A percentile compares a stretch with the other conserved stretches of the same genome.
phyloP scores from a whole-genome alignment of 2,888 invertebrate species.

The Dicranocentrus wangi region DNA sequence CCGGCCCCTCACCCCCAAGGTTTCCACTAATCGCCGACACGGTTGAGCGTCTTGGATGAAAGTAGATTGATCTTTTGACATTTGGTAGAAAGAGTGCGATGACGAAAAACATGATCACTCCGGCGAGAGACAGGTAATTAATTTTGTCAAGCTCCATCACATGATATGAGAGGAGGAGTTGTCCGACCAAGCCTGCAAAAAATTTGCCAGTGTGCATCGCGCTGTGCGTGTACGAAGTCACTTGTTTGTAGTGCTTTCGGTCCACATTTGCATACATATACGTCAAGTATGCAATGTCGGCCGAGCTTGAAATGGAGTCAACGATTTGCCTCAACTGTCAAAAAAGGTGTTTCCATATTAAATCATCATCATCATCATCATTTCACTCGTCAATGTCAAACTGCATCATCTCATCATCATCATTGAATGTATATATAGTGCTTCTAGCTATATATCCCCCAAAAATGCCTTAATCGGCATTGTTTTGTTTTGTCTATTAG shows the following conservation, averaged over 20 bases:
- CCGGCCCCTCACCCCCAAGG: neutral
- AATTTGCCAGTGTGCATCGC: constrained; percentile 87
- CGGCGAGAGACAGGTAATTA: constrained; percentile 85
- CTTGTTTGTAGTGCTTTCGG: constrained; percentile 83
- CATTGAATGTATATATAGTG: no score
- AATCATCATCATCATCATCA: neutral
- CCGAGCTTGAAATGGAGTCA: constrained; percentile 78
- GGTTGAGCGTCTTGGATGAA: constrained; percentile 77
- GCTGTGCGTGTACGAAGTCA: constrained; percentile 88
- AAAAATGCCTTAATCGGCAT: no score
- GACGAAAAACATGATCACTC: constrained; percentile 81
- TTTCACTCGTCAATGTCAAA: no score
- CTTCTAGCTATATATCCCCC: no score
- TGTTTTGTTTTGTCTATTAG: no score
- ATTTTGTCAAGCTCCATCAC: constrained; percentile 83
- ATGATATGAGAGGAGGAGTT: constrained; percentile 81
- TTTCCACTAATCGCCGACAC: constrained; percentile 1
- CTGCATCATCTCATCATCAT: no score
- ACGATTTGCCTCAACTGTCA: constrained; percentile 74
- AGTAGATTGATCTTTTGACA: constrained; percentile 85
- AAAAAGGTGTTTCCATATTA: constrained; percentile 9
- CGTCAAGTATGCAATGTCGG: constrained; percentile 93
- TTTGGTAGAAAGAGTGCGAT: constrained; percentile 85
- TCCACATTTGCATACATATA: constrained; percentile 94
- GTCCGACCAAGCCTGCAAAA: constrained; percentile 84